Evolutionary conservation across 2,797 vertebrate species (phyloP).

Genomic region (Zenarchopterus dispar): DNA sequence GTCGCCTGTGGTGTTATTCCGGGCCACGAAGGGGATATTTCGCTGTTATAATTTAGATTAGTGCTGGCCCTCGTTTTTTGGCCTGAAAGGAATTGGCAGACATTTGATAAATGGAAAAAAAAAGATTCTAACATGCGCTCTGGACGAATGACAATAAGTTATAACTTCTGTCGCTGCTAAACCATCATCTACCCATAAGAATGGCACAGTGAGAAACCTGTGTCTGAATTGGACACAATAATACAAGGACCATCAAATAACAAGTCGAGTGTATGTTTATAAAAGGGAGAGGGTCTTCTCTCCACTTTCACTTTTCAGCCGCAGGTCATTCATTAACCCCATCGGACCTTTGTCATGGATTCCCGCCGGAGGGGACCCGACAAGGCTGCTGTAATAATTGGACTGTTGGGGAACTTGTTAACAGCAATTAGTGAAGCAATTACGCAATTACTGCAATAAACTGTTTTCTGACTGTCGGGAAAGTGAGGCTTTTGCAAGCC

Average conservation of each 20-base stretch:
- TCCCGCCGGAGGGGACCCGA: constrained; percentile 59
- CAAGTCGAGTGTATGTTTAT: constrained; percentile 81
- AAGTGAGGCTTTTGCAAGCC: constrained; percentile 76
- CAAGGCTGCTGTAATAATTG: constrained; percentile 78
- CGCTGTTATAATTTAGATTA: constrained; percentile 73
- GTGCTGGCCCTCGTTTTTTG: constrained; percentile 41
- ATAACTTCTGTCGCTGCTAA: constrained; percentile 14
- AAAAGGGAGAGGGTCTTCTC: constrained; percentile 54
- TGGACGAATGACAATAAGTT: constrained; percentile 35
- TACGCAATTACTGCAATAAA: constrained; percentile 88
- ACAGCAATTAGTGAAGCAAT: constrained; percentile 88
- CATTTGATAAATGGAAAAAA: constrained; percentile 5
- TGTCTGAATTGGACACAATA: constrained; percentile 65
- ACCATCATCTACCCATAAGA: constrained; percentile 64
- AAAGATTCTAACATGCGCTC: not conserved
- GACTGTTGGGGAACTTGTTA: constrained; percentile 83
- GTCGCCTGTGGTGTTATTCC: constrained; percentile 51
- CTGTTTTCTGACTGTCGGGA: constrained; percentile 54
- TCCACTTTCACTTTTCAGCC: constrained; percentile 73
- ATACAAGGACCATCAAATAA: constrained; percentile 68
- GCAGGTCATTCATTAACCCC: constrained; percentile 83
- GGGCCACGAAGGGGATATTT: constrained; percentile 48
- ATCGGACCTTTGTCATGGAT: constrained; percentile 76
- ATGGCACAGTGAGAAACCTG: constrained; percentile 70
- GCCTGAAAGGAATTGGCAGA: constrained; percentile 1